A percentile compares a stretch with the other conserved stretches of the same genome.
phyloP scores from a whole-genome alignment of 2,888 invertebrate species.

The Celastrina argiolus region DNA sequence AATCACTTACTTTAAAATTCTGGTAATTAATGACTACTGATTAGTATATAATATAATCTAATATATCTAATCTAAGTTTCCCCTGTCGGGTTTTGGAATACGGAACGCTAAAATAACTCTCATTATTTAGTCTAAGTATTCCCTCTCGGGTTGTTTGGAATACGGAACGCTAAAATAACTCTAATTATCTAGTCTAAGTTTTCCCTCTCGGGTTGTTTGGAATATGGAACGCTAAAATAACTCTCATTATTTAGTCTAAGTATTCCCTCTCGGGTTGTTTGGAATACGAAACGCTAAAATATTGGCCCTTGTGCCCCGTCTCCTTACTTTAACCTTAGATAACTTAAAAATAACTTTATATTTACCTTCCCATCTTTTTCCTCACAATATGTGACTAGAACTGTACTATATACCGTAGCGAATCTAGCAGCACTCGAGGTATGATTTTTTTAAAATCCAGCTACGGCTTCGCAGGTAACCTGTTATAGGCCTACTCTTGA shows the following conservation, averaged over 20 bases:
- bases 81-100: no score
- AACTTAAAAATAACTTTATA: background rate
- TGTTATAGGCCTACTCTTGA: no score
- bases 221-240: no score
- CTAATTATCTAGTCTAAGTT: background rate
- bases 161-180: no score
- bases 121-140: no score
- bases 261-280: background rate
- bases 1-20: background rate
- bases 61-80: no score
- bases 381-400: background rate
- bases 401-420: background rate
- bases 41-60: background rate
- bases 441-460: no score
- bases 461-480: no score
- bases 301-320: background rate
- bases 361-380: background rate
- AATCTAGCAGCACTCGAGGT: background rate
- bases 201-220: no score
- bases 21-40: background rate
- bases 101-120: no score
- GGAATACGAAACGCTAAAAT: constrained; percentile 3
- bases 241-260: background rate
- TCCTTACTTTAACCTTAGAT: background rate
- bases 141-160: no score